These are phyloP conservation scores for Neosilurus mollespiculum DNA, from an alignment of 2,797 vertebrate genomes.

Conservation along the genomic window DNA sequence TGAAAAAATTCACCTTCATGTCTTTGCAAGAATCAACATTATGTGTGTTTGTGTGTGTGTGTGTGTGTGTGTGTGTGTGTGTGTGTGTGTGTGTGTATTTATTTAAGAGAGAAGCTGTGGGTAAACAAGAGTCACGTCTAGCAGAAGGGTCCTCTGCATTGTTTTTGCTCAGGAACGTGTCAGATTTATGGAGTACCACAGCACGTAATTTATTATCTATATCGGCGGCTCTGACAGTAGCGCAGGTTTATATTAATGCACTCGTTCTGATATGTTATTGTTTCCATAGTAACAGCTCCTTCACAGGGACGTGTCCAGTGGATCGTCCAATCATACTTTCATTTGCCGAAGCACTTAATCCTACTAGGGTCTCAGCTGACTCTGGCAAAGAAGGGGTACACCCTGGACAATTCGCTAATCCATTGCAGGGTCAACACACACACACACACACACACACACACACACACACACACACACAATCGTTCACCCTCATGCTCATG, in stretches of 20 bases:
- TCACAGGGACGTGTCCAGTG: not conserved
- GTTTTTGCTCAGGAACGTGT: not conserved
- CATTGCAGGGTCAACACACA: too few relatives aligned
- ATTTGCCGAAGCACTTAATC: too few relatives aligned
- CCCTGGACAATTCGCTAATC: too few relatives aligned
- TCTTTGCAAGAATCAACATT: not conserved
- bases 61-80: too few relatives aligned
- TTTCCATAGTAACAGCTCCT: not conserved
- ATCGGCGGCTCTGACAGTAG: not conserved
- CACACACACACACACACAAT: too few relatives aligned
- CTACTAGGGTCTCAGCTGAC: too few relatives aligned
- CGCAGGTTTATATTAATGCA: not conserved
- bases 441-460: too few relatives aligned
- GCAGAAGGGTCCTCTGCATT: not conserved
- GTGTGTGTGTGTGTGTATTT: too few relatives aligned
- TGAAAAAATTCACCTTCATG: conserved; percentile 20
- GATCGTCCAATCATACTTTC: not conserved
- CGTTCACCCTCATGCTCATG: too few relatives aligned
- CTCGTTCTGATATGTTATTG: not conserved
- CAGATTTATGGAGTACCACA: not conserved
- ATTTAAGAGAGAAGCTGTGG: not conserved
- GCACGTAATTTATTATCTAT: not conserved
- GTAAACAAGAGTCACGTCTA: not conserved
- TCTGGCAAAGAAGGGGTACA: too few relatives aligned
- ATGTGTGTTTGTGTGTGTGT: too few relatives aligned